phyloP scores from a whole-genome alignment of 2,113 vertebrate species.

The Manacus vitellinus region DNA sequence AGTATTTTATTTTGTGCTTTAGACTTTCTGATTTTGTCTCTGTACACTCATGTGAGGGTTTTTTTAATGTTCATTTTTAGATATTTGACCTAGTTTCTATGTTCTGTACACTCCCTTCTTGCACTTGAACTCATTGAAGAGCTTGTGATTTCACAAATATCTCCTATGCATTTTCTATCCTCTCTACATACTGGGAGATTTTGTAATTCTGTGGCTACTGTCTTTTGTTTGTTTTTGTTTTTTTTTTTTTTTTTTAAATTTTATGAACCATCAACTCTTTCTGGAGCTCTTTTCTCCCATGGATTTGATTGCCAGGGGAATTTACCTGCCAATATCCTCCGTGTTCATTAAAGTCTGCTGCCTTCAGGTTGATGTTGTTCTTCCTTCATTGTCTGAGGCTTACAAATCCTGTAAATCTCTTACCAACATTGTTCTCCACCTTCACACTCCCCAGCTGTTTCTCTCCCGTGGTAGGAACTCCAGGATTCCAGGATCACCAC shows the following conservation, averaged over 20 bases:
- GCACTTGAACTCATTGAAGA: conserved; percentile 35
- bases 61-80: conserved; percentile 54
- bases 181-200: neutral
- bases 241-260: neutral
- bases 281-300: neutral
- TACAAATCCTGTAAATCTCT: neutral
- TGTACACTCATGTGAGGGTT: neutral
- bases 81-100: conserved; percentile 58
- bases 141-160: neutral
- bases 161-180: neutral
- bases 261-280: neutral
- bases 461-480: neutral
- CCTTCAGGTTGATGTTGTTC: neutral
- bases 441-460: neutral
- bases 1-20: conserved; percentile 28
- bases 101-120: conserved; percentile 14
- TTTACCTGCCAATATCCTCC: neutral
- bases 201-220: neutral
- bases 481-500: neutral
- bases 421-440: neutral
- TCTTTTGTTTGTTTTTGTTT: neutral
- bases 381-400: neutral
- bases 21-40: neutral
- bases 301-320: neutral
- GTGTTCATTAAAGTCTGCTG: neutral